Conservation (phyloP, 2,888 invertebrate genomes). For the Parthenolecanium corni region DNA sequence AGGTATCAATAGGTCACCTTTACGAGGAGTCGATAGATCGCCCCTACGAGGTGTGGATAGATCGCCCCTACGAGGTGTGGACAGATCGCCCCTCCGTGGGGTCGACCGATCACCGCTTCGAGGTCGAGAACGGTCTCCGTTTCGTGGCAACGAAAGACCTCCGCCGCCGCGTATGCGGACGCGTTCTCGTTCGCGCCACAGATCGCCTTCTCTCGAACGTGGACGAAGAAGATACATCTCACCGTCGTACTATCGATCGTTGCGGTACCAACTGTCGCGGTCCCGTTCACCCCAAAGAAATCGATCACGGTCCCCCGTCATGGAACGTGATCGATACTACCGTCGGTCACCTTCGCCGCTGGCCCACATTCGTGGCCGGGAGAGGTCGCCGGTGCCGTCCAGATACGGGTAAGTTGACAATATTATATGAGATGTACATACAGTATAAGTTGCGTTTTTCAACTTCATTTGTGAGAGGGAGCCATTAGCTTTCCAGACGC, state of each 20-base stretch:
- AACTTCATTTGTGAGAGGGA: too few relatives aligned
- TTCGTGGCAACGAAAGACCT: not conserved
- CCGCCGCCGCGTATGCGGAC: not conserved
- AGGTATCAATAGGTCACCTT: too few relatives aligned
- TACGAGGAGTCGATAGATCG: too few relatives aligned
- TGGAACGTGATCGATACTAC: not conserved
- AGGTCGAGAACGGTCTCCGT: too few relatives aligned
- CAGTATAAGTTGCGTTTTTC: too few relatives aligned
- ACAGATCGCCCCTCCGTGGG: too few relatives aligned
- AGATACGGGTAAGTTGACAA: constrained; percentile 3
- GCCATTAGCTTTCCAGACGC: too few relatives aligned
- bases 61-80: too few relatives aligned
- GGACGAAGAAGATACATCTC: constrained; percentile 3
- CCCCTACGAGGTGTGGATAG: too few relatives aligned
- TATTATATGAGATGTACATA: too few relatives aligned
- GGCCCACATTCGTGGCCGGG: too few relatives aligned
- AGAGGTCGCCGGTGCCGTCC: not conserved
- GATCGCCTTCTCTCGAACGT: constrained; percentile 7
- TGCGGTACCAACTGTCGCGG: constrained; percentile 11
- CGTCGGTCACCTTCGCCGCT: not conserved
- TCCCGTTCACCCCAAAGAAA: constrained; percentile 27
- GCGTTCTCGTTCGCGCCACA: constrained; percentile 5
- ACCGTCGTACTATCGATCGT: constrained; percentile 3
- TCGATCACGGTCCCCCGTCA: constrained; percentile 27
- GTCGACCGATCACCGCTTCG: too few relatives aligned